Conservation (phyloP, 2,888 invertebrate species). For the Stenchaetothrips biformis region DNA sequence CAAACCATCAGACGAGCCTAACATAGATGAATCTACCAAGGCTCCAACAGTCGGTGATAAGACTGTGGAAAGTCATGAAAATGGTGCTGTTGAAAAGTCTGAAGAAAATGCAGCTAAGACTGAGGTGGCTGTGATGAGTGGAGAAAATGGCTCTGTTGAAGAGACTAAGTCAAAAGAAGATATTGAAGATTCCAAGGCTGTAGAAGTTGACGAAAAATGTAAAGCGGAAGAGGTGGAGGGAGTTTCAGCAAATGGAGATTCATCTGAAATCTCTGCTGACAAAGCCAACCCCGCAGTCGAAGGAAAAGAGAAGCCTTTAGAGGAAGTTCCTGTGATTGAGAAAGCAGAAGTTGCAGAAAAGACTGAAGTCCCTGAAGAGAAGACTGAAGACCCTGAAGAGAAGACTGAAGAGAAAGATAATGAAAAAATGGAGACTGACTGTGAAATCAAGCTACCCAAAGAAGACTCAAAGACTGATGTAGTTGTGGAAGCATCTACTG, state of each 20-base stretch:
- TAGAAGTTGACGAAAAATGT: conserved; percentile 32
- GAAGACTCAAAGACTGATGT: conserved; percentile 33
- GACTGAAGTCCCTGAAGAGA: conserved; percentile 41
- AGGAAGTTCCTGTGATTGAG: conserved; percentile 44
- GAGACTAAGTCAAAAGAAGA: conserved; percentile 31
- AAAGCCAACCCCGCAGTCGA: no score
- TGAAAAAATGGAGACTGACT: conserved; percentile 33
- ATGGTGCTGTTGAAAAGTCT: neutral
- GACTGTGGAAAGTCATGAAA: conserved; percentile 31
- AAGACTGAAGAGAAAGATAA: conserved; percentile 39
- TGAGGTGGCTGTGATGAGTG: conserved; percentile 27
- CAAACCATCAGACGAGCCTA: conserved; percentile 41
- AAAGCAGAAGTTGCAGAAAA: conserved; percentile 38
- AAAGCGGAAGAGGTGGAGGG: conserved; percentile 39
- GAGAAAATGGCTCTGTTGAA: conserved; percentile 26
- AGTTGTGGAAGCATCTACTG: conserved; percentile 37
- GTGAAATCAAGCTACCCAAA: conserved; percentile 36
- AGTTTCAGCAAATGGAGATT: conserved; percentile 34
- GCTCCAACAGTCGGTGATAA: conserved; percentile 37
- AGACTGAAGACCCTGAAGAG: conserved; percentile 42
- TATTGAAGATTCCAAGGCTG: conserved; percentile 28
- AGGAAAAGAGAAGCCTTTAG: conserved; percentile 40
- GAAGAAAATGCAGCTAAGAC: conserved; percentile 29
- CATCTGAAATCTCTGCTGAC: conserved; percentile 42
- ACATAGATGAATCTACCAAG: conserved; percentile 37